Percentiles rank a stretch among this genome's conserved stretches.
These are phyloP conservation scores for Ophraella communa DNA, from an alignment of 2,888 invertebrate genomes.

Conservation along the genomic window DNA sequence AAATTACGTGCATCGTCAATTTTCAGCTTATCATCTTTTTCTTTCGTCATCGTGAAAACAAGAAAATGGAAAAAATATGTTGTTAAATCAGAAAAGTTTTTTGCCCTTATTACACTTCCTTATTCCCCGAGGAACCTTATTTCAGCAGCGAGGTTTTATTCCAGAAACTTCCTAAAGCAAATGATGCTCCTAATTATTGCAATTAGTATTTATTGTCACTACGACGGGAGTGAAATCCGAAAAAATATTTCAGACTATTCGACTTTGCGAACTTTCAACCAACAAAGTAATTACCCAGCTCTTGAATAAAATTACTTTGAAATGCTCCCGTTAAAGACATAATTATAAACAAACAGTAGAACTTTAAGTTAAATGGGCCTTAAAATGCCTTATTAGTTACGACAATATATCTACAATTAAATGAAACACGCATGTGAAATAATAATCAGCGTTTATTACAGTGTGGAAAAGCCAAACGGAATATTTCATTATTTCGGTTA, in stretches of 20 bases:
- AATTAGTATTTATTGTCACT: slow-evolving; percentile 20
- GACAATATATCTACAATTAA: no score
- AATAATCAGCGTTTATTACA: no score
- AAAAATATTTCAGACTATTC: not conserved
- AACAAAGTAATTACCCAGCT: not conserved
- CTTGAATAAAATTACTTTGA: not conserved
- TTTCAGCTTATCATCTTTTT: no score
- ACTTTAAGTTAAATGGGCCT: no score
- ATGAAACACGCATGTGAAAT: no score
- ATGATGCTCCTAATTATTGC: slow-evolving; percentile 14
- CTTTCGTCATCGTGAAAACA: no score
- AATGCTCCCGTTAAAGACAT: not conserved
- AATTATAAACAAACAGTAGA: not conserved
- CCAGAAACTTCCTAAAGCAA: slow-evolving; percentile 2
- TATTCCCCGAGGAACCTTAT: slow-evolving; percentile 2
- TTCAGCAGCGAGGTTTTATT: not conserved
- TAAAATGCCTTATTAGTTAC: no score
- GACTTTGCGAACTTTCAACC: slow-evolving; percentile 7
- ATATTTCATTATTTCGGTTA: no score
- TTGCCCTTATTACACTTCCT: not conserved
- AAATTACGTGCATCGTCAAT: no score
- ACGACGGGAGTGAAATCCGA: not conserved
- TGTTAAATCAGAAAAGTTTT: not conserved
- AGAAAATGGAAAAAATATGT: not conserved
- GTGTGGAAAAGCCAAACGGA: no score